Evolutionary conservation across 2,113 vertebrate species (phyloP).

Genomic region (Vulpes lagopus): DNA sequence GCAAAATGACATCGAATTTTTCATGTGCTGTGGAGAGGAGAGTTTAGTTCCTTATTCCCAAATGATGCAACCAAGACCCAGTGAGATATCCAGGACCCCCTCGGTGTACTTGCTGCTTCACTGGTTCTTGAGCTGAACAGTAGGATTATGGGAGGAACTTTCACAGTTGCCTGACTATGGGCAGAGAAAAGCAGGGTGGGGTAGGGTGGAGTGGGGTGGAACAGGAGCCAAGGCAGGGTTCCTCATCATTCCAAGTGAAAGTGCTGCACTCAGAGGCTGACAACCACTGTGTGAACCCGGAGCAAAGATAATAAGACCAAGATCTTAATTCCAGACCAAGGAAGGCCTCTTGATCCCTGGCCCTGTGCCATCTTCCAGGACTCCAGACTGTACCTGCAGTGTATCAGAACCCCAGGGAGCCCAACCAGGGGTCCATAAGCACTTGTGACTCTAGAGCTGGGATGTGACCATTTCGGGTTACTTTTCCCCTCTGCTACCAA

Average conservation of each 20-base stretch:
- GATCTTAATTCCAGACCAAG: neutral
- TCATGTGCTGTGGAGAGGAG: neutral
- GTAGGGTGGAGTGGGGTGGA: neutral
- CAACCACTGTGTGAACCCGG: rapidly evolving
- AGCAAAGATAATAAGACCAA: neutral
- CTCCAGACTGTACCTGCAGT: neutral
- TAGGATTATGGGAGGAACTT: neutral
- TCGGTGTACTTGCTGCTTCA: neutral
- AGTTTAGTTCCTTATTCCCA: neutral
- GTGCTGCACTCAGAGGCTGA: neutral
- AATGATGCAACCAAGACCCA: neutral
- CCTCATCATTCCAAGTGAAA: neutral
- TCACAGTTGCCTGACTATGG: neutral
- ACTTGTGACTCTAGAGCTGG: neutral
- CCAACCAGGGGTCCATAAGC: neutral
- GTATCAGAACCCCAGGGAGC: neutral
- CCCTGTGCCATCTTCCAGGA: neutral
- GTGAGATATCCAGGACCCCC: neutral
- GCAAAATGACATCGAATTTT: neutral
- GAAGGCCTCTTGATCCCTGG: neutral
- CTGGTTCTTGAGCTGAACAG: neutral
- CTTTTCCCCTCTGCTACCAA: neutral
- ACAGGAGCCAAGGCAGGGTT: neutral
- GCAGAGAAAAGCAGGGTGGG: neutral
- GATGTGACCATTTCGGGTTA: rapidly evolving